Evolutionary conservation across 2,888 invertebrate genomes (phyloP), one percentile per base, ranked within the genome.

Genomic region (Xestoiulus laeticollis): DNA sequence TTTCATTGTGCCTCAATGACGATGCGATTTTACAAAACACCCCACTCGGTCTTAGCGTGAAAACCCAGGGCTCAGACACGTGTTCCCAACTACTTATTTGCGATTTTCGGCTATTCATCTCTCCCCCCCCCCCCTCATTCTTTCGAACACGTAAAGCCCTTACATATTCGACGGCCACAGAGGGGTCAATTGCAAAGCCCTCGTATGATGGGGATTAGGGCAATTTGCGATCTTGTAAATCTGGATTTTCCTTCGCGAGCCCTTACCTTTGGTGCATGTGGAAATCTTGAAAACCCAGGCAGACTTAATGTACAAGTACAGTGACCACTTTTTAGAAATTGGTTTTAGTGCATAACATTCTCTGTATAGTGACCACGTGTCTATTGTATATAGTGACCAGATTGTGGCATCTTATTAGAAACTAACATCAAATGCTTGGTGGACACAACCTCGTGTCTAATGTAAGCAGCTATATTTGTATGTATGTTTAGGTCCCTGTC

Each of bases 41-140:
- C 38, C 12, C 26, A n/a, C 12, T 8, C 26, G 10, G 26, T 68
- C 12, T 26, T 26, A 12, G 22, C 26, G 26, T 12, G 68, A 22
- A 68, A 68, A 68, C 26, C 68, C 68, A 10, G 68, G 68, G 26
- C 48, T 68, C 68, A 5, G 68, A 68, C 68, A 68, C 68, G 68
- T 68, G 68, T 68, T 68, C 68, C 26, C 68, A 68, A 68, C 68
- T 68, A 68, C 68, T 68, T 68, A 68, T 68, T 68, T 10, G 68
- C 68, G 68, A 68, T 68, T 68, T 68, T 68, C 68, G n/a, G 26
- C 68, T 68, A 68, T 68, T 68, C 68, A 68, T 26, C 26, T 12
- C 53, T n/a, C 53, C n/a, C n/a, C n/a, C n/a, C n/a, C n/a, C n/a
- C n/a, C n/a, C 22, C 22, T 22, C 59, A 22, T 59, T 22, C 59